Evolutionary conservation across 2,888 invertebrate genomes (phyloP), one percentile per base, ranked within the genome.

Genomic region (Hirtodrosophila trivittata): DNA sequence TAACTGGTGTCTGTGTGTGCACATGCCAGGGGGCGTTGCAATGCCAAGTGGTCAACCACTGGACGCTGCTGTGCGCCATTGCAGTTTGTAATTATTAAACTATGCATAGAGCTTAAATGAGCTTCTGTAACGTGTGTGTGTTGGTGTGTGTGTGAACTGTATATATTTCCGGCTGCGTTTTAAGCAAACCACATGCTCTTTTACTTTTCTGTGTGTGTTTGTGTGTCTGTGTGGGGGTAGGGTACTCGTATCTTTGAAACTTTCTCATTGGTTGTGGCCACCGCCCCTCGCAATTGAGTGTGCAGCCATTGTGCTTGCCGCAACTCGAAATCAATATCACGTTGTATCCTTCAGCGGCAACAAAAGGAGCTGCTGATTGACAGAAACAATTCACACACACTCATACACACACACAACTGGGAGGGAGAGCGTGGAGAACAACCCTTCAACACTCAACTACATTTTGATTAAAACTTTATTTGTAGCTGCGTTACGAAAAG

Each of bases 401-500:
- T 35, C 56, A 57, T 54, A 65, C 41, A 51, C 14, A 21, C 43
- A 32, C 28, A 46, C 12, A 30, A 16, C 25, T 18, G 18, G 51
- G 32, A 46, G 46, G 41, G 56, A 35, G 59, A 51, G 41, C 21
- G 47, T 45, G 56, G 32, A 63, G 67, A 83, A 74, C 82, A 82
- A 84, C 82, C 82, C 82, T 84, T 82, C 75, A 74, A 77, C 84
- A 77, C 81, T 84, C 84, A 84, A 83, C 83, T 80, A 85, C 86
- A 83, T 85, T 84, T 80, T 83, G 80, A 83, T 83, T 82, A 82
- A 82, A 80, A 80, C 83, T 82, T 82, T 72, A 83, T 80, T 77
- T 76, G 75, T 74, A 62, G 81, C 66, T 76, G 70, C 70, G 75
- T 55, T 77, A 50, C 62, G 14, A 35, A 13, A 28, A 42, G 9